These are phyloP conservation scores for Phenganax marumi DNA, from an alignment of 92 coral and sea anemone species.

Conservation along the genomic window DNA sequence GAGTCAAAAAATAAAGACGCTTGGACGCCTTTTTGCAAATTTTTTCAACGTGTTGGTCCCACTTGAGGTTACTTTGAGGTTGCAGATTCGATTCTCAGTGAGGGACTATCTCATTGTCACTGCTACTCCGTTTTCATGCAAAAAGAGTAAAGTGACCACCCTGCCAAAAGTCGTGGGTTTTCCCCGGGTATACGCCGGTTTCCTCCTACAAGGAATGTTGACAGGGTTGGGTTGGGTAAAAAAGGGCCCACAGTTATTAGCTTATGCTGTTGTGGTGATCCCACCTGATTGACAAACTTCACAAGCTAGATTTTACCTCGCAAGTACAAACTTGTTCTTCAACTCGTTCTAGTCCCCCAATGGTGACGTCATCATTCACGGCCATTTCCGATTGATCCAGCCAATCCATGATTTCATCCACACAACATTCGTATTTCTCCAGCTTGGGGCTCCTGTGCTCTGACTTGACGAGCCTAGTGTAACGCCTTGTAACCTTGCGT, in stretches of 20 bases:
- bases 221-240: too few species aligned
- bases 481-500: slow-evolving; percentile 80
- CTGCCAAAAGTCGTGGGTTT: too few species aligned
- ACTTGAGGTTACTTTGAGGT: too few species aligned
- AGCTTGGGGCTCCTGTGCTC: slow-evolving; percentile 84
- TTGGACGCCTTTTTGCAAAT: too few species aligned
- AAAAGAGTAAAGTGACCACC: too few species aligned
- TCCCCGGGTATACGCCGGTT: too few species aligned
- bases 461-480: slow-evolving; percentile 89
- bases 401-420: slow-evolving; percentile 98
- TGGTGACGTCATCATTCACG: slow-evolving; percentile 64
- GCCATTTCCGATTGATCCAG: slow-evolving; percentile 80
- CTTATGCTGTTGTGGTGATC: background rate
- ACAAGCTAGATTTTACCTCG: slow-evolving; percentile 61
- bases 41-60: too few species aligned
- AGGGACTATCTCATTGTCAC: too few species aligned
- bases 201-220: too few species aligned
- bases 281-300: background rate
- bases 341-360: slow-evolving; percentile 70
- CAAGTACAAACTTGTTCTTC: slow-evolving; percentile 66
- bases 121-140: too few species aligned
- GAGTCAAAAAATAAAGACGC: too few species aligned
- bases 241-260: background rate
- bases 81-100: too few species aligned
- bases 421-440: slow-evolving; percentile 88